These are phyloP conservation scores for Lasioglossum marginatum DNA, from an alignment of 2,888 invertebrate genomes.

Conservation along the genomic window DNA sequence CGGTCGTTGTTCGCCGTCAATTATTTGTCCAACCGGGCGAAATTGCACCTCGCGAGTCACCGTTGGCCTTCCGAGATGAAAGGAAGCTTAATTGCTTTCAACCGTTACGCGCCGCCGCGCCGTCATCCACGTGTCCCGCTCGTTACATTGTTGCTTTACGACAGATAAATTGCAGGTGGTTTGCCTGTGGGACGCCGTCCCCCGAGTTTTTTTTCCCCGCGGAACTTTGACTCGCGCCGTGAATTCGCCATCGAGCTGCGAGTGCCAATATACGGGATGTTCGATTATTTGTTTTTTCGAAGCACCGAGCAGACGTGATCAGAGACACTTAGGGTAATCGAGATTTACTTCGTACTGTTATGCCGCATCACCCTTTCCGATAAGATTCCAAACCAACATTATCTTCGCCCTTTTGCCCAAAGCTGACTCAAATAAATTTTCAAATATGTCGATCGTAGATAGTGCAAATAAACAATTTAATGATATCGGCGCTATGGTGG, in stretches of 20 bases:
- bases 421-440: too few species aligned
- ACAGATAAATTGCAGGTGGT: conserved; percentile 58
- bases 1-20: conserved; percentile 54
- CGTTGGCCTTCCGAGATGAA: conserved; percentile 52
- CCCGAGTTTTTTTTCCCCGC: not conserved
- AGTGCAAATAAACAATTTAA: too few species aligned
- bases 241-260: not conserved
- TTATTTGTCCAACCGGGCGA: conserved; percentile 66
- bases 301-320: not conserved
- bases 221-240: not conserved
- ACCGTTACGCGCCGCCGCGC: conserved; percentile 60
- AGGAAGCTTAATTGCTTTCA: conserved; percentile 68
- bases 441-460: too few species aligned
- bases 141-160: conserved; percentile 61
- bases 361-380: too few species aligned
- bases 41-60: conserved; percentile 60
- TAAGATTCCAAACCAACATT: too few species aligned
- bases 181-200: conserved; percentile 10
- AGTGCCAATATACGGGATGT: not conserved
- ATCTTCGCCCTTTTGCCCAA: too few species aligned
- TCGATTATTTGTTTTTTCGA: not conserved
- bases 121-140: conserved; percentile 45
- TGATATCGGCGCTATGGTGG: too few species aligned
- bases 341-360: too few species aligned
- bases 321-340: not conserved